Conservation (phyloP, 2,888 invertebrate genomes). For the Ennomos quercinarius region DNA sequence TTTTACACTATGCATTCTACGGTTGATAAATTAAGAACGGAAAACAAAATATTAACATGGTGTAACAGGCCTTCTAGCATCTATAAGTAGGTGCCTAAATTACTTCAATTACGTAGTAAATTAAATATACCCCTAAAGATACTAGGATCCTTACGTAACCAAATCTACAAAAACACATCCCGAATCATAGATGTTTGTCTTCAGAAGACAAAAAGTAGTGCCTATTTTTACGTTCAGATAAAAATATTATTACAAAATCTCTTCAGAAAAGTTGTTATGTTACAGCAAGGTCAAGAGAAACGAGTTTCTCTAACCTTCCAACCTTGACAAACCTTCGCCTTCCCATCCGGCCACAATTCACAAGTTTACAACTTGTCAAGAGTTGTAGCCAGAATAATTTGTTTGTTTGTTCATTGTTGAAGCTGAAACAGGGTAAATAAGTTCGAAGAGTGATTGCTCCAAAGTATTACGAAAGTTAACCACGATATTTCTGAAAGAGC, state of each 20-base stretch:
- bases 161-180: too few relatives aligned
- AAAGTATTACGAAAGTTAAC: not conserved
- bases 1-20: too few relatives aligned
- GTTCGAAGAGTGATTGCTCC: not conserved
- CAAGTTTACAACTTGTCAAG: conserved; percentile 23
- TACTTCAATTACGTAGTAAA: too few relatives aligned
- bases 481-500: too few relatives aligned
- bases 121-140: too few relatives aligned
- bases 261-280: conserved; percentile 7
- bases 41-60: too few relatives aligned
- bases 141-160: too few relatives aligned
- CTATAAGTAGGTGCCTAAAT: too few relatives aligned
- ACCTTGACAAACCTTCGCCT: not conserved
- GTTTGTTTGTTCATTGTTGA: conserved; percentile 25
- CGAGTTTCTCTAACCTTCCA: not conserved
- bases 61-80: too few relatives aligned
- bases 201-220: not conserved
- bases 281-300: conserved; percentile 1
- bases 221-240: conserved; percentile 2
- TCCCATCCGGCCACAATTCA: conserved; percentile 18
- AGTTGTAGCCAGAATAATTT: conserved; percentile 28
- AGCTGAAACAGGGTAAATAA: conserved; percentile 26
- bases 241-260: not conserved
- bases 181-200: not conserved
- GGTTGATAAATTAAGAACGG: too few relatives aligned